Conservation (phyloP, 2,797 vertebrate genomes). For the Rhynchonycteris naso region DNA sequence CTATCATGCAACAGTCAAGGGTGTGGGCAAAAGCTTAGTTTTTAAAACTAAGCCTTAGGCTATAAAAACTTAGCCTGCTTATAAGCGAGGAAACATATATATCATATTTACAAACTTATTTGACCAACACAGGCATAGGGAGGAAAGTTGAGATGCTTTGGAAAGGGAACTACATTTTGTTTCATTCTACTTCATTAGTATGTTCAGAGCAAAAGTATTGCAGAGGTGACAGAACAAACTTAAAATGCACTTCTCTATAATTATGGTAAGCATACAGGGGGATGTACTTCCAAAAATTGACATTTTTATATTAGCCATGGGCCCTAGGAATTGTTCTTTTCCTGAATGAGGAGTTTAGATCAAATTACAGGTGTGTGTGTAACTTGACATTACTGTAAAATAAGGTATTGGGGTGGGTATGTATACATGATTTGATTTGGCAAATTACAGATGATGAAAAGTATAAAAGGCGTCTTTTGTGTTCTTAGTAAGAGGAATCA, state of each 20-base stretch:
- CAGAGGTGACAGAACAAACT: neutral
- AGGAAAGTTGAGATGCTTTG: slow-evolving; percentile 41
- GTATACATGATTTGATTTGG: neutral
- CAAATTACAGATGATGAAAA: neutral
- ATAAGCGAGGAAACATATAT: too few species aligned
- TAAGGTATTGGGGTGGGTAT: neutral
- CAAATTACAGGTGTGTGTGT: neutral
- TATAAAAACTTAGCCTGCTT: too few species aligned
- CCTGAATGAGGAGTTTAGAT: neutral
- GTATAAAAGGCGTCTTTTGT: neutral
- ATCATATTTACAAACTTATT: too few species aligned
- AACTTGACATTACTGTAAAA: neutral
- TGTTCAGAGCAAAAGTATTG: slow-evolving; percentile 45
- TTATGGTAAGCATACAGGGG: neutral
- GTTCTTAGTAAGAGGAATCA: neutral
- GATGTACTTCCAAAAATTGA: neutral
- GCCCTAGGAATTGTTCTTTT: neutral
- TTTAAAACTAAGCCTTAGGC: too few species aligned
- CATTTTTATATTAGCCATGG: slow-evolving; percentile 18
- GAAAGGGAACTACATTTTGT: slow-evolving; percentile 53
- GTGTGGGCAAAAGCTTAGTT: too few species aligned
- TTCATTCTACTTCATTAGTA: slow-evolving; percentile 58
- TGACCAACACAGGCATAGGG: neutral
- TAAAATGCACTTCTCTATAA: slow-evolving; percentile 47
- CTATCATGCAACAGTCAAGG: too few species aligned